Conservation (phyloP, 2,888 invertebrate genomes). For the Listrodromus nycthemerus region DNA sequence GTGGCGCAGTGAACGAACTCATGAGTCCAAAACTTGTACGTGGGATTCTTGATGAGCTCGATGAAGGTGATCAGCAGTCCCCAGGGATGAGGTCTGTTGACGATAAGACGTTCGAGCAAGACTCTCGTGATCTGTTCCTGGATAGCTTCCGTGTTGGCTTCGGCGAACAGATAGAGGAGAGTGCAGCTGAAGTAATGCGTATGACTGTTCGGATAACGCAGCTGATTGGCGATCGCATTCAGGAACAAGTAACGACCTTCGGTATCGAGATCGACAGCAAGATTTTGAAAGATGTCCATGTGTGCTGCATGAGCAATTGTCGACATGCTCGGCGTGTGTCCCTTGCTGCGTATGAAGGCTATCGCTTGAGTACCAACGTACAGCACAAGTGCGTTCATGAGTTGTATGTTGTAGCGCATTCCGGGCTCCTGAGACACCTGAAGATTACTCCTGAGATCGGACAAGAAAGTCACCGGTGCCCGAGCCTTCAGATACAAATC, state of each 20-base stretch:
- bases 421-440: conserved; percentile 96
- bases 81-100: conserved; percentile 99
- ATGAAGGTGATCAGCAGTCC: conserved; percentile 99
- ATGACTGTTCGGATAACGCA: conserved; percentile 99
- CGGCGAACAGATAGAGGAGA: conserved; percentile 97
- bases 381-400: conserved; percentile 98
- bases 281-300: conserved; percentile 99
- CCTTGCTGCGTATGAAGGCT: conserved; percentile 94
- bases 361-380: conserved; percentile 99
- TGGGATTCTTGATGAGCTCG: conserved; percentile 99
- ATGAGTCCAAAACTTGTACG: conserved; percentile 99
- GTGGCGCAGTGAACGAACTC: conserved; percentile 99
- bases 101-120: conserved; percentile 97
- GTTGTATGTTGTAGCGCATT: conserved; percentile 96
- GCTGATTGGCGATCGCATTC: conserved; percentile 99
- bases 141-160: conserved; percentile 98
- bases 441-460: conserved; percentile 95
- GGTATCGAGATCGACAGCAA: conserved; percentile 98
- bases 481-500: conserved; percentile 98
- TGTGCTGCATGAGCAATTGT: conserved; percentile 99
- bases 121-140: conserved; percentile 99
- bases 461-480: conserved; percentile 97
- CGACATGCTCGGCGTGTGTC: conserved; percentile 96
- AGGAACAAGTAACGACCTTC: conserved; percentile 99
- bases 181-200: conserved; percentile 99